Base-by-base conservation (phyloP, 2,113 vertebrate species). In the Cottus gobio region DNA sequence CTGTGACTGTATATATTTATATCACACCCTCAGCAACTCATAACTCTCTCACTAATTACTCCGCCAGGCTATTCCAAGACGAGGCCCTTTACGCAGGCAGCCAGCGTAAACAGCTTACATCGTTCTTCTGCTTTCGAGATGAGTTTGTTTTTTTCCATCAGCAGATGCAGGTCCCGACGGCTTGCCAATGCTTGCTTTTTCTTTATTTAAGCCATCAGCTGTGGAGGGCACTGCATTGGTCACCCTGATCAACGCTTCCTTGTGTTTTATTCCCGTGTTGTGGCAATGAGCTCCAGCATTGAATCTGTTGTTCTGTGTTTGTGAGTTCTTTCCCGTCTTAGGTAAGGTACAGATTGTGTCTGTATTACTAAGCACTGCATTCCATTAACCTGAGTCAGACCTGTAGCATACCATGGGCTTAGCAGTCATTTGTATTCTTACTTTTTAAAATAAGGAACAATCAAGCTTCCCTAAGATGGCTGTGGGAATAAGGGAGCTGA, bases 31-130 rank as follows among this genome's bases (percentile, higher is more conserved):
- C 62, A 75, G 56, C 85, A 64, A 69, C 74, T 80, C 77, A 28
- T 93, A 90, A 92, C 93, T 94, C 90, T 86, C 50, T 54, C 48
- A 11, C 48, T 86, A 87, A 92, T 90, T 84, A 93, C 82, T 22
- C 57, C 58, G 48, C 30, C 56, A 15, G 67, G 52, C 78, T 87
- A 85, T 92, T 89, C 90, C 46, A 74, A 90, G 89, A 84, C 26
- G 18, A 68, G 56, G 66, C 39, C 75, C 56, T 71, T 70, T 54
- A 37, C n/a, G n/a, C 61, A 71, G 76, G 31, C 56, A 34, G 60
- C 57, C 68, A 36, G 52, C 1, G 16, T 37, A 30, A 30, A 52
- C 22, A 31, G 28, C 42, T 65, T 54, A 20, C 28, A 36, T 26
- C 0, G 18, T 34, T 65, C 15, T 11, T 36, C 20, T 9, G 73